These are phyloP conservation scores for Euborellia annulipes DNA, from an alignment of 1,140 invertebrate species.

Conservation along the genomic window DNA sequence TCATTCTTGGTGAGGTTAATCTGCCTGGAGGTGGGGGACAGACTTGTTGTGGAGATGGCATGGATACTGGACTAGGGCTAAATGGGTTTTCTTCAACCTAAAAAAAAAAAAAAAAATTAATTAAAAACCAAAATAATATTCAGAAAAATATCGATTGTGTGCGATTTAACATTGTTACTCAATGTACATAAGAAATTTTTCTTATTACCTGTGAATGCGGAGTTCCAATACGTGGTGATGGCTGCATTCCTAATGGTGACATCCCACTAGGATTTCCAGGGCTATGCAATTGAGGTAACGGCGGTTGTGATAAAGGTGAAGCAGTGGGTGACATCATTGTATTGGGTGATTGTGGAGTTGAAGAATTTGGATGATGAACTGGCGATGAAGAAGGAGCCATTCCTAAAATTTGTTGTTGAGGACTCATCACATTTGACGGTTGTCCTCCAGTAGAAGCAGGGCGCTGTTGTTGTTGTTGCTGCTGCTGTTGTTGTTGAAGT, in stretches of 20 bases:
- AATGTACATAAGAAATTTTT: neutral
- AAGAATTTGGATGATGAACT: conserved; percentile 20
- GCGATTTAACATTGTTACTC: too few species aligned
- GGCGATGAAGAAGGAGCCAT: conserved; percentile 23
- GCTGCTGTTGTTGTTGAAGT: too few species aligned
- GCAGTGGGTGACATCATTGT: conserved; percentile 38
- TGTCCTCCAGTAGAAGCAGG: conserved; percentile 8
- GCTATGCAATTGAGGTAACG: conserved; percentile 29
- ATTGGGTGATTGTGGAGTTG: conserved; percentile 36
- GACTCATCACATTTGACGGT: conserved; percentile 12
- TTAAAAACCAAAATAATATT: neutral
- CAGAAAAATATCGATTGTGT: neutral
- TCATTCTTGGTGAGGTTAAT: conserved; percentile 29
- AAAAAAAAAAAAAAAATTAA: neutral
- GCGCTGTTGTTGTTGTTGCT: conserved; percentile 12
- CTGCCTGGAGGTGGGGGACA: conserved; percentile 17
- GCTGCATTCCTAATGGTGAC: conserved; percentile 29
- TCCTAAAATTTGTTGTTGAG: conserved; percentile 17
- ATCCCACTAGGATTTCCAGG: conserved; percentile 26
- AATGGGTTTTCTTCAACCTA: conserved; percentile 38
- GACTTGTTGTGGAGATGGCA: conserved; percentile 24
- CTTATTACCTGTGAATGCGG: conserved; percentile 31
- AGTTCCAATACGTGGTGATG: conserved; percentile 39
- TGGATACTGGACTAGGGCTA: conserved; percentile 23
- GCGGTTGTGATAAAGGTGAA: conserved; percentile 28